Base-by-base conservation (phyloP, 2,113 vertebrate genomes). In the Coryphaenoides rupestris region DNA sequence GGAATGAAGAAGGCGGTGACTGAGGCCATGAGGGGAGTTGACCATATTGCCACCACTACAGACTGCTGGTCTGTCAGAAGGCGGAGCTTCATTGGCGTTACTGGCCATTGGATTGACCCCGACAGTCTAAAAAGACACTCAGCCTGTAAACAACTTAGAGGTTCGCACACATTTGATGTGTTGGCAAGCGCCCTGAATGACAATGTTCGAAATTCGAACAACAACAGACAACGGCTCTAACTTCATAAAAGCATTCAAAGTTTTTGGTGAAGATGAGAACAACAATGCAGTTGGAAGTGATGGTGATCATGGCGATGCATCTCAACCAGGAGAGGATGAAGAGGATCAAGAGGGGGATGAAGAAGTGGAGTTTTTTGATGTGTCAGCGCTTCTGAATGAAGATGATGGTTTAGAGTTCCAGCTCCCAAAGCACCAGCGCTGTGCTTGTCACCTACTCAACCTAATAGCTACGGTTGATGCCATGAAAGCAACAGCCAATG, bases 391-490 rank as follows among this genome's bases (percentile, higher is more conserved):
- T 56, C 54, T 75, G 65, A 55, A 62, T 59, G 61, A 68, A 19
- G 62, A 74, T 70, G 64, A 74, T 62, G 62, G 66, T 15, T 63
- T 74, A 17, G 52, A 71, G 58, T 74, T 53, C 54, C 59, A 70
- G 57, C 68, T 71, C 10, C 68, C 53, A 45, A 68, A 71, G 58
- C 64, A 78, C 53, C 57, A 74, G 45, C 28, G 19, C 47, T 74
- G 64, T 71, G 68, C 76, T 55, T 75, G 68, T 33, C 65, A 75
- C n/a, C n/a, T n/a, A n/a, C n/a, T n/a, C n/a, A n/a, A n/a, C n/a
- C n/a, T n/a, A n/a, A n/a, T n/a, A n/a, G 50, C 55, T 28, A 74
- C 53, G 1, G 19, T n/a, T 16, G 67, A 74, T 67, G 63, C 62
- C 17, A 53, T 10, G 9, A 69, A 70, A 33, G 65, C 65, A 61